These are phyloP conservation scores for Lacanobia oleracea DNA, from an alignment of 2,888 invertebrate species.

Conservation along the genomic window DNA sequence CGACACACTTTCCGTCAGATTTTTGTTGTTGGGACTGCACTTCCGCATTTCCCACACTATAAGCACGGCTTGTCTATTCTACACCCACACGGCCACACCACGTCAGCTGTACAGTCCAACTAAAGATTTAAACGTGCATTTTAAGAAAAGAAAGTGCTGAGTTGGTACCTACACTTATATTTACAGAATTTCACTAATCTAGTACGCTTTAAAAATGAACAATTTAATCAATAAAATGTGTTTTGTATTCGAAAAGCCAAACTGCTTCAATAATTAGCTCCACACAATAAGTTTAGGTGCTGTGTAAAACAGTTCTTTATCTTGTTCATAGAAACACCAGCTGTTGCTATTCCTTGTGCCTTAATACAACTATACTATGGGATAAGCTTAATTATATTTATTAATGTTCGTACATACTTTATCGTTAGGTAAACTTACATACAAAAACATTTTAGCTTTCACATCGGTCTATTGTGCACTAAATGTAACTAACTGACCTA, in stretches of 20 bases:
- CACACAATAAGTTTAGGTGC: constrained; percentile 13
- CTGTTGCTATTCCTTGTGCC: constrained; percentile 15
- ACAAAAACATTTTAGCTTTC: constrained; percentile 25
- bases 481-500: not conserved
- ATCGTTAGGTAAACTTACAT: constrained; percentile 24
- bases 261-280: constrained; percentile 6
- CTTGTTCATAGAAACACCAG: constrained; percentile 12
- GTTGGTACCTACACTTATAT: constrained; percentile 21
- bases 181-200: constrained; percentile 34
- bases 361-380: constrained; percentile 36
- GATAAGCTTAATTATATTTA: constrained; percentile 49
- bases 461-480: constrained; percentile 22
- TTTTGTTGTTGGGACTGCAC: not conserved
- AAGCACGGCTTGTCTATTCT: not conserved
- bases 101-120: not conserved
- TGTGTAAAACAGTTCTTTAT: constrained; percentile 6
- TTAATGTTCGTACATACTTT: constrained; percentile 51
- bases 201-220: constrained; percentile 28
- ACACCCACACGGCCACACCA: not conserved
- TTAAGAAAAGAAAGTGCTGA: constrained; percentile 5
- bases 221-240: constrained; percentile 14
- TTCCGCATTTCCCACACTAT: not conserved
- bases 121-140: constrained; percentile 1
- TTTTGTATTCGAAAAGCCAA: constrained; percentile 10
- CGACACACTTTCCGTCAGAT: not conserved